Evolutionary conservation across 2,113 vertebrate species (phyloP).

Genomic region (Grallaria varia): DNA sequence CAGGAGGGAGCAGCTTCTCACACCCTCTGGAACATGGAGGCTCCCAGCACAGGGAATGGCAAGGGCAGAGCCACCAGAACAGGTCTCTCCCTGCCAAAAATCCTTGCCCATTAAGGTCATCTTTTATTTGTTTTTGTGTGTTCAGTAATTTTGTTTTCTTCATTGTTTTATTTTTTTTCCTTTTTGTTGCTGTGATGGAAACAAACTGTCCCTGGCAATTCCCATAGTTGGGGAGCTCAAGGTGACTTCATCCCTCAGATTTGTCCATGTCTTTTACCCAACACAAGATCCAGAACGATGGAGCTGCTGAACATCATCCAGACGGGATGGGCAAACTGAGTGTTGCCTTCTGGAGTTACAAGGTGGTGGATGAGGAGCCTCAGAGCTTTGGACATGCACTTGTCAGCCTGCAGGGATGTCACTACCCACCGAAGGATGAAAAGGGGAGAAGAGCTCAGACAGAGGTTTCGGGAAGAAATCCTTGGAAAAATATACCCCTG

Average conservation of each 20-base stretch:
- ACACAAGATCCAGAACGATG: not conserved
- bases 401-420: not conserved
- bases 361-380: not conserved
- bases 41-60: not conserved
- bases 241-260: not conserved
- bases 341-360: accelerated
- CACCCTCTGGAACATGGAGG: accelerated
- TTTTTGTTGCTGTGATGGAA: not conserved
- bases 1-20: not conserved
- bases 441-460: not conserved
- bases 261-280: not conserved
- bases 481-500: not conserved
- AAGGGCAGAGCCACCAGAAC: not conserved
- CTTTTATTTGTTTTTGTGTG: not conserved
- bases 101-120: not conserved
- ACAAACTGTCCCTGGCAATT: not conserved
- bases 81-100: not conserved
- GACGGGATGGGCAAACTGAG: not conserved
- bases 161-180: not conserved
- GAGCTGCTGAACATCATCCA: not conserved
- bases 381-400: not conserved
- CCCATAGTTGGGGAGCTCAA: accelerated
- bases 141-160: not conserved
- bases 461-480: not conserved
- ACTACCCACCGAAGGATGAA: not conserved